These are phyloP conservation scores for Pangasianodon gigas DNA, from an alignment of 2,113 vertebrate genomes.

Conservation along the genomic window DNA sequence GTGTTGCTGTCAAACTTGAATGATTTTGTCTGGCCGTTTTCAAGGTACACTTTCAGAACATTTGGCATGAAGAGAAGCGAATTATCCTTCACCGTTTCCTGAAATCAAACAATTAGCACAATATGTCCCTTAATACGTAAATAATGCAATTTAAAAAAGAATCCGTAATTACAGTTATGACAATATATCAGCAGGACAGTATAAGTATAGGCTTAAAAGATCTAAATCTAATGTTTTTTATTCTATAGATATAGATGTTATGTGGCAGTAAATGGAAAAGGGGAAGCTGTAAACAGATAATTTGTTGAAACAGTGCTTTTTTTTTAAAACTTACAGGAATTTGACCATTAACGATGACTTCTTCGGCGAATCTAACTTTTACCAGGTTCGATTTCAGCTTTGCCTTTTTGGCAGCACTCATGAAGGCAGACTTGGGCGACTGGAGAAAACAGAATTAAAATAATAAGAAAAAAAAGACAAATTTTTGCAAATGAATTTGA, in stretches of 20 bases:
- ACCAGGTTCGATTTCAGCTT: constrained; percentile 98
- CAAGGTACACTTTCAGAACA: constrained; percentile 98
- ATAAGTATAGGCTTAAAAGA: not conserved
- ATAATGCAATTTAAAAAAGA: not conserved
- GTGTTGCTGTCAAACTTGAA: constrained; percentile 97
- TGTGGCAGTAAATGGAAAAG: not conserved
- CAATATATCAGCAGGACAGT: not conserved
- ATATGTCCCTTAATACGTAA: not conserved
- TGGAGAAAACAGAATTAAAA: constrained; percentile 66
- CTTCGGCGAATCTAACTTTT: constrained; percentile 97
- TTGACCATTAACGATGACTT: constrained; percentile 98
- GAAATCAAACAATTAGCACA: constrained; percentile 47
- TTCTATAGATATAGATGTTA: not conserved
- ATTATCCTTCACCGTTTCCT: constrained; percentile 98
- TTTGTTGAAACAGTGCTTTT: not conserved
- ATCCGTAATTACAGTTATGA: not conserved
- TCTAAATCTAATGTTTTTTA: not conserved
- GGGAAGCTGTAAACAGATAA: not conserved
- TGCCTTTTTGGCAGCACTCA: constrained; percentile 98
- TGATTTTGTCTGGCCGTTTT: constrained; percentile 98
- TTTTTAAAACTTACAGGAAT: constrained; percentile 85
- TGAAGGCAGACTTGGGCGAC: constrained; percentile 99
- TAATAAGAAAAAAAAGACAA: rapidly evolving
- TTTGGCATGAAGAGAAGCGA: constrained; percentile 99
- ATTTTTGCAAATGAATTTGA: not conserved